These are phyloP conservation scores for Bothrops jararaca DNA, from an alignment of 2,113 vertebrate species.

Conservation along the genomic window DNA sequence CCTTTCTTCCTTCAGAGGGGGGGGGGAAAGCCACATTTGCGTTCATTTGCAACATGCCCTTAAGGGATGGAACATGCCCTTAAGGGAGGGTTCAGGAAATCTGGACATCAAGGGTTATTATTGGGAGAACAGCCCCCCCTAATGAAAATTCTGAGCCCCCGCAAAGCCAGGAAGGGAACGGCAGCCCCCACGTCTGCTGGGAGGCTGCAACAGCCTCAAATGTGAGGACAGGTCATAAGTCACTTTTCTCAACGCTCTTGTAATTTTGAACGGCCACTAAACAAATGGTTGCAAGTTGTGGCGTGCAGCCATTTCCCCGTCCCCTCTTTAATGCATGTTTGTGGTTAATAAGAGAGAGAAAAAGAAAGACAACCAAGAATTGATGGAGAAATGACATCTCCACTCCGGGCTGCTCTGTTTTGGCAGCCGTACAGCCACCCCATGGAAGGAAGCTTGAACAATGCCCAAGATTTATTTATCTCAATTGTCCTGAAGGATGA, in stretches of 20 bases:
- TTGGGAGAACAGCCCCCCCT: neutral
- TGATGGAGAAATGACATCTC: neutral
- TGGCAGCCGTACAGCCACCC: neutral
- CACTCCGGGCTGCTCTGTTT: neutral
- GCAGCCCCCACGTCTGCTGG: neutral
- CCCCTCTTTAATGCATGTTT: neutral
- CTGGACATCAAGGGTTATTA: neutral
- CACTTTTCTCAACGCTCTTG: neutral
- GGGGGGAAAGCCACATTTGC: no score
- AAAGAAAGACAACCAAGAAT: neutral
- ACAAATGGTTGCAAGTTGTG: neutral
- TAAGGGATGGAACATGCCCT: neutral
- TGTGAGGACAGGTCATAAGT: neutral
- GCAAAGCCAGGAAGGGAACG: neutral
- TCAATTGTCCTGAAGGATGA: neutral
- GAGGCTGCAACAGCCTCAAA: neutral
- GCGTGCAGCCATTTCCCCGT: neutral
- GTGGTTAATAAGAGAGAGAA: neutral
- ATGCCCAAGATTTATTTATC: neutral
- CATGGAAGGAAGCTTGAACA: neutral
- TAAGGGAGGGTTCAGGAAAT: neutral
- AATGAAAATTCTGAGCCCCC: neutral
- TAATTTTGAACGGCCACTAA: neutral
- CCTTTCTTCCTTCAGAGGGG: neutral
- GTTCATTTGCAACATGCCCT: neutral